A percentile compares a stretch with the other conserved stretches of the same genome.
These are phyloP conservation scores for Drosophila fuyamai DNA, from an alignment of 1,140 invertebrate species.

Conservation along the genomic window DNA sequence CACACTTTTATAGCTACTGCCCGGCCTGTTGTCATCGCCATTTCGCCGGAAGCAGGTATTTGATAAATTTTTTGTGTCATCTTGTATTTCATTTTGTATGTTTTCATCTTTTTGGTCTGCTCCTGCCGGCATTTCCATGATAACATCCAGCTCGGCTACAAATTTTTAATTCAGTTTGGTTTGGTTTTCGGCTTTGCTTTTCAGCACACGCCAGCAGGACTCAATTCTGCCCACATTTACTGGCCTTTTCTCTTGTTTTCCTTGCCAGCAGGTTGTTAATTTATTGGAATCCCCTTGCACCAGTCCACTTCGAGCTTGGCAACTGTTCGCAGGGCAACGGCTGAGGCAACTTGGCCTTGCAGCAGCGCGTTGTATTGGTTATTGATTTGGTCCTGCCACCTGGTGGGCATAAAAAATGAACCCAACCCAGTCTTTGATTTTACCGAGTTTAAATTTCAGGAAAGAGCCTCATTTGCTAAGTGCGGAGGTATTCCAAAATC, in stretches of 20 bases:
- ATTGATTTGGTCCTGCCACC: conserved; percentile 27
- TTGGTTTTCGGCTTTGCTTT: conserved; percentile 11
- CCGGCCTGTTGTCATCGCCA: conserved; percentile 9
- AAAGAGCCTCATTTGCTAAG: neutral
- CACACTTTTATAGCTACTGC: neutral
- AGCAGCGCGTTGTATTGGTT: conserved; percentile 37
- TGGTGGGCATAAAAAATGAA: neutral
- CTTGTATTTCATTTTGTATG: conserved; percentile 48
- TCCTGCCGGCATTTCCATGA: conserved; percentile 33
- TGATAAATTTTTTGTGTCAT: conserved; percentile 71
- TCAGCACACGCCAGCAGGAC: conserved; percentile 8
- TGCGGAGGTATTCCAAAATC: neutral
- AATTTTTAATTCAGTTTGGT: conserved; percentile 66
- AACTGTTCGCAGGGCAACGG: conserved; percentile 33
- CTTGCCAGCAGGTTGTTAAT: conserved; percentile 25
- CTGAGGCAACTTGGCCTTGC: conserved; percentile 15
- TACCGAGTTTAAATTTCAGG: neutral
- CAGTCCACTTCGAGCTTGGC: conserved; percentile 8
- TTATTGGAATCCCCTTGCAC: conserved; percentile 28
- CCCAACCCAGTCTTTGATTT: neutral
- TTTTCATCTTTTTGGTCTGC: conserved; percentile 34
- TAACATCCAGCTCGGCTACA: conserved; percentile 36
- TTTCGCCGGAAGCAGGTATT: conserved; percentile 69
- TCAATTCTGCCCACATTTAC: conserved; percentile 6
- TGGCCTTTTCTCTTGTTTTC: neutral